Evolutionary conservation across 2,113 vertebrate genomes (phyloP).

Genomic region (Platichthys flesus): DNA sequence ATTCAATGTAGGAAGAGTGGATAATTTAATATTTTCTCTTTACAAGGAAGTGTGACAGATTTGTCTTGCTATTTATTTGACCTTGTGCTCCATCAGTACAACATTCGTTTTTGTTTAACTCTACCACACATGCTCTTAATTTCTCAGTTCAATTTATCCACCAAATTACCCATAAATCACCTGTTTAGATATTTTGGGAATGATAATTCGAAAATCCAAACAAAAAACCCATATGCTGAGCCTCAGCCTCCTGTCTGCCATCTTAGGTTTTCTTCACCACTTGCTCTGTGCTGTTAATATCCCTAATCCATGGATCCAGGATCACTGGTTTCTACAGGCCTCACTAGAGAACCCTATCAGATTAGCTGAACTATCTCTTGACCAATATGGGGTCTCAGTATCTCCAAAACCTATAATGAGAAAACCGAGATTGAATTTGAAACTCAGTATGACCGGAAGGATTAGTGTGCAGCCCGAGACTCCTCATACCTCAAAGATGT

Average conservation of each 20-base stretch:
- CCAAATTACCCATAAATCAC: too few species aligned
- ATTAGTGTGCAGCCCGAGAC: constrained; percentile 75
- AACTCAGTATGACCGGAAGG: constrained; percentile 80
- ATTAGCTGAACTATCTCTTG: constrained; percentile 79
- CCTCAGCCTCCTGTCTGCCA: constrained; percentile 12
- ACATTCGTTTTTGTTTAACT: not conserved
- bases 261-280: constrained; percentile 27
- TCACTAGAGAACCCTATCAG: constrained; percentile 71
- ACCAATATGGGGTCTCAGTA: constrained; percentile 80
- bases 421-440: constrained; percentile 83
- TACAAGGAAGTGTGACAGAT: not conserved
- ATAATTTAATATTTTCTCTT: too few species aligned
- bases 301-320: constrained; percentile 60
- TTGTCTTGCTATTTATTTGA: constrained; percentile 16
- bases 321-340: constrained; percentile 67
- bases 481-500: constrained; percentile 76
- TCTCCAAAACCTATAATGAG: constrained; percentile 81
- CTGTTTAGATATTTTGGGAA: too few species aligned
- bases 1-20: too few species aligned
- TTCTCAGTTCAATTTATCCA: not conserved
- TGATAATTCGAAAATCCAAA: constrained; percentile 9
- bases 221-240: constrained; percentile 27
- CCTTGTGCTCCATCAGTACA: constrained; percentile 4
- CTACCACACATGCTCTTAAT: not conserved
- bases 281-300: constrained; percentile 61